Percentiles rank a stretch among this genome's conserved stretches.
Conservation (phyloP, 2,797 vertebrate species). For the Lindbergichthys nudifrons region DNA sequence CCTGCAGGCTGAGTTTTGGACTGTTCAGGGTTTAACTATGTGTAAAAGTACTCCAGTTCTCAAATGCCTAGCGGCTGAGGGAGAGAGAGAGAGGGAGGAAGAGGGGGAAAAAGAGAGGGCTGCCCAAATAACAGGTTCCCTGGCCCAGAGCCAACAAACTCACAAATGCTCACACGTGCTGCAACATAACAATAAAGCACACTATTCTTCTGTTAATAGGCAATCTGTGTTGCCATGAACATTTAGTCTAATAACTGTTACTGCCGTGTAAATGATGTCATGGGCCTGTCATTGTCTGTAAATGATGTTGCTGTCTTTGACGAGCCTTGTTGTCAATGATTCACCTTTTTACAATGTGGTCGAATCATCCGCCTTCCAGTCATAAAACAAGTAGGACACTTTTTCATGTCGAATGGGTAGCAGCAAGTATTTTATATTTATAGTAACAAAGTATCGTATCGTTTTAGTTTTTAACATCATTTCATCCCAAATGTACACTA, state of each 20-base stretch:
- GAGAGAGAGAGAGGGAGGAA: conserved; percentile 26
- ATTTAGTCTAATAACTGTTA: conserved; percentile 81
- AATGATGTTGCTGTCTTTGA: conserved; percentile 66
- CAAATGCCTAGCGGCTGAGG: conserved; percentile 73
- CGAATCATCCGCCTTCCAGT: conserved; percentile 2
- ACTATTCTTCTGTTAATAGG: conserved; percentile 76
- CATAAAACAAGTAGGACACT: conserved; percentile 39
- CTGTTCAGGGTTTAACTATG: conserved; percentile 83
- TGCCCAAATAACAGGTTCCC: conserved; percentile 79
- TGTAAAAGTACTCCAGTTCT: conserved; percentile 83
- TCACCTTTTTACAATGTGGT: conserved; percentile 57
- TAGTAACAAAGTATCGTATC: background rate
- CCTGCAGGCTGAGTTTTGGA: conserved; percentile 75
- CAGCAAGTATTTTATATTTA: conserved; percentile 15
- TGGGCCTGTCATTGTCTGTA: conserved; percentile 71
- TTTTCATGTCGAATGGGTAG: background rate
- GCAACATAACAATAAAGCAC: conserved; percentile 78
- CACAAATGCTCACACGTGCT: conserved; percentile 76
- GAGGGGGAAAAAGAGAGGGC: background rate
- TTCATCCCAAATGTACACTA: conserved; percentile 7
- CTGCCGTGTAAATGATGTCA: conserved; percentile 81
- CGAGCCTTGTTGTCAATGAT: conserved; percentile 59
- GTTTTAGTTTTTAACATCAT: conserved; percentile 20
- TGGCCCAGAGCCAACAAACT: conserved; percentile 77
- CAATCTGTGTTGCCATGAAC: conserved; percentile 81